Conservation (phyloP, 2,113 vertebrate genomes). For the Cheilinus undulatus region DNA sequence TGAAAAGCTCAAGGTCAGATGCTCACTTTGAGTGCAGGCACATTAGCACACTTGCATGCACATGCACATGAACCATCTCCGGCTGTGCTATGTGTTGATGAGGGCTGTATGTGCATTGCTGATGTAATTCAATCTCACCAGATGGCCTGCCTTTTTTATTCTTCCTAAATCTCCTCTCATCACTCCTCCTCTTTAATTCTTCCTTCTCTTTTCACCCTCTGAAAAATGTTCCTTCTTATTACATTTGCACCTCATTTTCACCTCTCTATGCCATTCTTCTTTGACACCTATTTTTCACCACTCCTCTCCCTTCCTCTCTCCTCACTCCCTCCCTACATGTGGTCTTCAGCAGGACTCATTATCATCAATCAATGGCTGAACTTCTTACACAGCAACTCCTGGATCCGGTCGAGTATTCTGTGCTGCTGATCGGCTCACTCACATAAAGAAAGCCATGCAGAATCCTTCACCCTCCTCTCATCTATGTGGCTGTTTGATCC, state of each 20-base stretch:
- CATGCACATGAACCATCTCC: conserved; percentile 36
- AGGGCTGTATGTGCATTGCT: conserved; percentile 70
- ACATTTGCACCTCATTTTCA: no score
- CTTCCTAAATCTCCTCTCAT: conserved; percentile 34
- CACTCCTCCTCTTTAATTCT: conserved; percentile 7
- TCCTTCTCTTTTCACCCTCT: neutral
- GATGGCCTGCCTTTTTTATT: conserved; percentile 67
- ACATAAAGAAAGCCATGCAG: conserved; percentile 10
- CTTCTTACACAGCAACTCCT: conserved; percentile 63
- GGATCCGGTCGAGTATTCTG: conserved; percentile 33
- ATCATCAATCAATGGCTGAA: conserved; percentile 75
- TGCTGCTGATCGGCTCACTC: conserved; percentile 35
- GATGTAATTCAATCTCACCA: conserved; percentile 79
- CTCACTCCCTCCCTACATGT: conserved; percentile 43
- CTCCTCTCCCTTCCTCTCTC: neutral
- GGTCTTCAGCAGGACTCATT: conserved; percentile 66
- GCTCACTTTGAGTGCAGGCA: conserved; percentile 20
- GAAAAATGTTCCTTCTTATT: no score
- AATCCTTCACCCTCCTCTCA: conserved; percentile 8
- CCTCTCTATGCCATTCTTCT: neutral
- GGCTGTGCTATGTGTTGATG: conserved; percentile 53
- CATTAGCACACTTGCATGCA: conserved; percentile 4
- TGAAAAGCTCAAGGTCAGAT: conserved; percentile 43
- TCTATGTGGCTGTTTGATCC: conserved; percentile 51
- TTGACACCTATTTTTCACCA: neutral